Evolutionary conservation across 2,113 vertebrate genomes (phyloP).

Genomic region (Equus quagga): DNA sequence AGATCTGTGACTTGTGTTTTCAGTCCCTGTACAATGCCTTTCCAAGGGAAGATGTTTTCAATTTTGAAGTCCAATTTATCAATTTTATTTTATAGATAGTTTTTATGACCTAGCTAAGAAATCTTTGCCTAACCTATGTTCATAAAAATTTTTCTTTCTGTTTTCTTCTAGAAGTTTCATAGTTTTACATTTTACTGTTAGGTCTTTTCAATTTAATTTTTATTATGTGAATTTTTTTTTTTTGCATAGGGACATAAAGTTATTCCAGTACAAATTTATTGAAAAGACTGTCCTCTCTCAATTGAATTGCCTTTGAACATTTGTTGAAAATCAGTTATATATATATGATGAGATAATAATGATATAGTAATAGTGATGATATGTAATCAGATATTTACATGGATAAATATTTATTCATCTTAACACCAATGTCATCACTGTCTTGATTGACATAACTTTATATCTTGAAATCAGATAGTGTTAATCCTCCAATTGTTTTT

Average conservation of each 20-base stretch:
- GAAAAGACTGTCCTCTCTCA: neutral
- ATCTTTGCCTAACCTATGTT: neutral
- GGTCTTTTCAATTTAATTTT: neutral
- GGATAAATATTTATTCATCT: neutral
- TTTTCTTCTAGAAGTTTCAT: neutral
- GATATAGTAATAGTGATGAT: neutral
- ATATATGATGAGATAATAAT: neutral
- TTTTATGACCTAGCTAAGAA: neutral
- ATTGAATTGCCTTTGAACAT: neutral
- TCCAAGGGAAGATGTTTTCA: neutral
- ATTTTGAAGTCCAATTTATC: neutral
- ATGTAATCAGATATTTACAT: neutral
- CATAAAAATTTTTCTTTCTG: neutral
- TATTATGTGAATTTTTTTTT: neutral
- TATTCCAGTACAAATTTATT: neutral
- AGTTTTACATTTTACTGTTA: neutral
- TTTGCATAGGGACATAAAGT: neutral
- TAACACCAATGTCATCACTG: neutral
- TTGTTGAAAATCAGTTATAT: neutral
- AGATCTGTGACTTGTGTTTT: neutral
- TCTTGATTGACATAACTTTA: neutral
- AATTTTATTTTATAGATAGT: neutral
- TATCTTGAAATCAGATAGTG: neutral
- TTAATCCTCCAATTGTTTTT: neutral
- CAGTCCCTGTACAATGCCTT: neutral